A percentile compares a stretch with the other conserved stretches of the same genome.
phyloP scores from a whole-genome alignment of 2,113 vertebrate genomes.

The Mirza zaza region DNA sequence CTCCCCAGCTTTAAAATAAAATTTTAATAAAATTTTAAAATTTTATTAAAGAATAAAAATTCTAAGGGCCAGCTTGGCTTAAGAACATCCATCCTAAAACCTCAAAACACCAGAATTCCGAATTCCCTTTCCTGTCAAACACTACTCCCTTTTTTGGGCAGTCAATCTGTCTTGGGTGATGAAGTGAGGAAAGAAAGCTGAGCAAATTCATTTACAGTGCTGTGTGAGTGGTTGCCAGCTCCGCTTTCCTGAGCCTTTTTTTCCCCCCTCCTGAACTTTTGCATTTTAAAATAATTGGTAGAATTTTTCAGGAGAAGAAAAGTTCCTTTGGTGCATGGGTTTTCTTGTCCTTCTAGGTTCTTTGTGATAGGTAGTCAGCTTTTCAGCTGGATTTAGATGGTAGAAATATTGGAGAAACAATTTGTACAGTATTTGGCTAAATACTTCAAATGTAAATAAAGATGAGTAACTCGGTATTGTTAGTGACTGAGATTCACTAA shows the following conservation, averaged over 20 bases:
- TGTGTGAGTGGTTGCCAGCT: background rate
- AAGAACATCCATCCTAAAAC: background rate
- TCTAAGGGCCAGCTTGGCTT: background rate
- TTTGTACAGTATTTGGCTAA: background rate
- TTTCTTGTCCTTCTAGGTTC: background rate
- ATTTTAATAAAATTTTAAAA: too few species aligned
- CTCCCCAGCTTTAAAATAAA: background rate
- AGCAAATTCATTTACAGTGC: background rate
- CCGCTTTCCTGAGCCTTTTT: background rate
- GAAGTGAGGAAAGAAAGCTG: too few species aligned
- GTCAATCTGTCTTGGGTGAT: background rate
- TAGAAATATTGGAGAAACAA: background rate
- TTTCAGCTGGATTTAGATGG: background rate
- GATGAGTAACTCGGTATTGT: background rate
- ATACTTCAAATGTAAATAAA: background rate
- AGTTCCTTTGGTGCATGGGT: background rate
- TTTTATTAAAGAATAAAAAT: too few species aligned
- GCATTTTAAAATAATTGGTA: background rate
- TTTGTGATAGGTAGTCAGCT: background rate
- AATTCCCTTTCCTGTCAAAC: background rate
- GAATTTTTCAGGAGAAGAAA: background rate
- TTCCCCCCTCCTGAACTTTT: background rate
- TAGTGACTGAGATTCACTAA: background rate
- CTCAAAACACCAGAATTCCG: background rate
- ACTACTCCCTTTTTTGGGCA: background rate